These are phyloP conservation scores for Megalops atlanticus DNA, from an alignment of 2,113 vertebrate genomes.

Conservation along the genomic window DNA sequence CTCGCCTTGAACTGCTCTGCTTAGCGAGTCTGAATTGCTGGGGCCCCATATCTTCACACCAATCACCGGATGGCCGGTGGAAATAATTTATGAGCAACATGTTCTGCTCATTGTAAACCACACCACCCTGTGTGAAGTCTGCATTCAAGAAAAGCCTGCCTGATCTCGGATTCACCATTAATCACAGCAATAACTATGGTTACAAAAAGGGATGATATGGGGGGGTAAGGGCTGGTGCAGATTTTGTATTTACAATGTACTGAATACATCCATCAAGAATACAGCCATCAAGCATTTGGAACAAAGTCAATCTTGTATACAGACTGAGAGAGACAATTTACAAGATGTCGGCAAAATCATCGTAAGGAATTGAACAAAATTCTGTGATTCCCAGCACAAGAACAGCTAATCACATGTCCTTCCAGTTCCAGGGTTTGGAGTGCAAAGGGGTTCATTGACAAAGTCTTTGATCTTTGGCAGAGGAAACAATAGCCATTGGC, in stretches of 20 bases:
- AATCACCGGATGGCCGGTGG: neutral
- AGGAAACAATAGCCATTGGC: neutral
- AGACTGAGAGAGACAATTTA: neutral
- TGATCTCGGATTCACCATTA: neutral
- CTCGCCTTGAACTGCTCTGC: neutral
- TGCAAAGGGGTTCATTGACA: neutral
- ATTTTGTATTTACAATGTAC: neutral
- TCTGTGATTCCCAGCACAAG: too few relatives aligned
- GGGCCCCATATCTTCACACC: neutral
- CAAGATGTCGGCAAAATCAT: neutral
- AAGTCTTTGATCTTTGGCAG: neutral
- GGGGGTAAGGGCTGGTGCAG: too few relatives aligned
- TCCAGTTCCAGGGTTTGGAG: neutral
- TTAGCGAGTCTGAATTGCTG: neutral
- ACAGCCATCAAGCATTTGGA: neutral
- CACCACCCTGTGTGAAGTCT: neutral
- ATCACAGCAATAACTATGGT: neutral
- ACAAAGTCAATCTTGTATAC: neutral
- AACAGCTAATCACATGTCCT: neutral
- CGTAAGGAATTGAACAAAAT: too few relatives aligned
- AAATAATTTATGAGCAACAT: constrained; percentile 11
- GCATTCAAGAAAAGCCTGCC: neutral
- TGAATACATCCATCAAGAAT: neutral
- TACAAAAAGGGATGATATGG: neutral
- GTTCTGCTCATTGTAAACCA: neutral